phyloP scores from a whole-genome alignment of 2,797 vertebrate species.

The Ispidina picta region DNA sequence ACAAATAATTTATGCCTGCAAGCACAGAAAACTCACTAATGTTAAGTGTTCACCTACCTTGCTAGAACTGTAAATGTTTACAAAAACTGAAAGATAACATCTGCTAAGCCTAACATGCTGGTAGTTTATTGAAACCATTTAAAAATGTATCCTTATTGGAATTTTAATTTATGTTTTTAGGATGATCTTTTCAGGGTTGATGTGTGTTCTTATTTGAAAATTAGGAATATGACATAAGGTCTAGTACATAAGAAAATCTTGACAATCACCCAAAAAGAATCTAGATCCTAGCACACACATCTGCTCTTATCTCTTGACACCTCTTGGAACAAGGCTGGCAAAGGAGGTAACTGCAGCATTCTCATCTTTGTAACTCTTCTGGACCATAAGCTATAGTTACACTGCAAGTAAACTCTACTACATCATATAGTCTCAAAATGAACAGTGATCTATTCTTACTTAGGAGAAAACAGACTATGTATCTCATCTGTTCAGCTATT shows the following conservation, averaged over 20 bases:
- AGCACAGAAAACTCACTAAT: neutral
- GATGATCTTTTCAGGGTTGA: neutral
- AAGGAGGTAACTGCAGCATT: neutral
- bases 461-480: slow-evolving; percentile 54
- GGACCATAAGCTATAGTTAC: slow-evolving; percentile 7
- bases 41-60: neutral
- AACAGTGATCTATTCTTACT: slow-evolving; percentile 66
- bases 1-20: neutral
- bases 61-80: slow-evolving; percentile 29
- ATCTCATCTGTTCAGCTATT: slow-evolving; percentile 60
- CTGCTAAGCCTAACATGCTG: neutral
- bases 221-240: neutral
- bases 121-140: neutral
- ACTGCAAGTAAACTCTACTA: slow-evolving; percentile 42
- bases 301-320: neutral
- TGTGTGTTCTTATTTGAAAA: neutral
- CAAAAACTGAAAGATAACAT: slow-evolving; percentile 12
- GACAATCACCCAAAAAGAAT: neutral
- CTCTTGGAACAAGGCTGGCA: neutral
- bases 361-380: neutral
- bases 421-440: slow-evolving; percentile 56
- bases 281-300: neutral
- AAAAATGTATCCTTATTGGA: neutral
- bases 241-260: neutral
- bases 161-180: neutral